A percentile compares a stretch with the other conserved stretches of the same genome.
phyloP scores from a whole-genome alignment of 2,797 vertebrate genomes.

The Protosalanx chinensis region DNA sequence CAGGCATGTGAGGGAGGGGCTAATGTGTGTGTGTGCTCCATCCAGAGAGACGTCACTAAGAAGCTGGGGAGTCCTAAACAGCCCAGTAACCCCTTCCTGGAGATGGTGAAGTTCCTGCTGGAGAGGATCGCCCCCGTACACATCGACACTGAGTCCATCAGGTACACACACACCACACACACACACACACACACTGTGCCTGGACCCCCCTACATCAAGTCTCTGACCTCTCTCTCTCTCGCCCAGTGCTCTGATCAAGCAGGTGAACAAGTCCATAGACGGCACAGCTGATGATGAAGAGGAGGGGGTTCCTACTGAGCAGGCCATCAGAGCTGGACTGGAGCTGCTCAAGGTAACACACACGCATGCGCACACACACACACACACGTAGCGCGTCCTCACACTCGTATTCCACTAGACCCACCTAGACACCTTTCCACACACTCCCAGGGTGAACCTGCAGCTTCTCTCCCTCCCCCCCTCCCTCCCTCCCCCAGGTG shows the following conservation, averaged over 20 bases:
- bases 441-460: too few species aligned
- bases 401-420: too few species aligned
- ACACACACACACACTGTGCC: background rate
- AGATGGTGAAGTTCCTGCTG: conserved; percentile 99
- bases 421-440: too few species aligned
- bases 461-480: too few species aligned
- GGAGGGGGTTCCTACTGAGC: conserved; percentile 96
- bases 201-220: too few species aligned
- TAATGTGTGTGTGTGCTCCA: conserved; percentile 7
- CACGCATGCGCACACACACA: too few species aligned
- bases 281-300: conserved; percentile 97
- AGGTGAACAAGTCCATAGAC: conserved; percentile 98
- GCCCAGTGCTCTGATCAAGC: conserved; percentile 91
- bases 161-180: conserved; percentile 64
- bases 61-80: conserved; percentile 98
- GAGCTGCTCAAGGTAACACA: conserved; percentile 91
- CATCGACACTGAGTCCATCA: conserved; percentile 98
- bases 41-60: conserved; percentile 94
- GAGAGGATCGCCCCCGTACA: conserved; percentile 98
- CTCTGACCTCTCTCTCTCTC: background rate
- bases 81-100: conserved; percentile 98
- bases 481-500: conserved; percentile 71
- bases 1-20: too few species aligned
- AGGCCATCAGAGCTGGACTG: conserved; percentile 95
- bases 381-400: too few species aligned